Base-by-base conservation (phyloP, 2,888 invertebrate genomes). In the Atethmia centrago region DNA sequence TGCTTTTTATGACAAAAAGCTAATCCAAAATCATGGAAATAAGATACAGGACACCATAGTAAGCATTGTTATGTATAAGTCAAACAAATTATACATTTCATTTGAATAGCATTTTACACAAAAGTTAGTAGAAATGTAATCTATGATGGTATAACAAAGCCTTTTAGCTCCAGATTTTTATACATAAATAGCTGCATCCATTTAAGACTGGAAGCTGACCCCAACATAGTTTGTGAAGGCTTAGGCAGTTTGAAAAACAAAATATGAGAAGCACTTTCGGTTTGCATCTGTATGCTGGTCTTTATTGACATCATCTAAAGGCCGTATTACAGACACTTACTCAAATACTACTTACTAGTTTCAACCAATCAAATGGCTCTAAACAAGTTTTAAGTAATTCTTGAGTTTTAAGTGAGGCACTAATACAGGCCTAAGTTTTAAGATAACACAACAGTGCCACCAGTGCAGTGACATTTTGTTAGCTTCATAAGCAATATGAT, bases 401-500 rank as follows among this genome's bases (percentile, higher is more conserved):
- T n/a, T n/a, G n/a, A n/a, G n/a, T n/a, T n/a, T n/a, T n/a, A n/a
- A n/a, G n/a, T n/a, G n/a, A n/a, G n/a, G n/a, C n/a, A n/a, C n/a
- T n/a, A n/a, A n/a, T n/a, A n/a, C n/a, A n/a, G n/a, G 31, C 28
- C 21, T 10, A 16, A 40, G n/a, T 62, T 62, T 31, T n/a, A n/a
- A 63, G 47, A 67, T 42, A 28, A 58, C 40, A 62, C 9, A 49
- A 51, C 14, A 51, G 45, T 45, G 28, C 28, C 0, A 45, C 16
- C n/a, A n/a, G n/a, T n/a, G n/a, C n/a, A 49, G 45, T 28, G 25
- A 25, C 28, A 63, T 42, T 63, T 66, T 53, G 5, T 4, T 51
- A 77, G 36, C 42, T 45, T 36, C 25, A 25, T 49, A 53, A 28
- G n/a, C 21, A 72, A 51, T 80, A 79, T 62, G 66, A 65, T 51